Conservation (phyloP, 2,888 invertebrate genomes). For the Lacanobia wlatinum region DNA sequence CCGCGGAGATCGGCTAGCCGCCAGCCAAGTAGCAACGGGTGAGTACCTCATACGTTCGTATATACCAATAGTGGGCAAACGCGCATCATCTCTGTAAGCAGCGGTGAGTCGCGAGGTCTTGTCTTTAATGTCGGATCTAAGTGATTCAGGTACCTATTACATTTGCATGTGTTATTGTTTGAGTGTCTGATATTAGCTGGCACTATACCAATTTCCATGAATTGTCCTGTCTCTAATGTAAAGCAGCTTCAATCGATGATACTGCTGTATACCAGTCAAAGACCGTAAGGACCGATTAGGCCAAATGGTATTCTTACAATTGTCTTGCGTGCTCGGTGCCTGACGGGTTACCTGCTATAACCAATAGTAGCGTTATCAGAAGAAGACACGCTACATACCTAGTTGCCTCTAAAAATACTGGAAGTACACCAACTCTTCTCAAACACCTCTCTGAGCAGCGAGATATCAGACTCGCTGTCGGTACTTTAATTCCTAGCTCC, state of each 20-base stretch:
- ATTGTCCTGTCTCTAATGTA: too few species aligned
- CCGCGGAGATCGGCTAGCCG: conserved; percentile 3
- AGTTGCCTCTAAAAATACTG: not conserved
- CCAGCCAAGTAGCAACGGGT: not conserved
- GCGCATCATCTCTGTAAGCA: conserved; percentile 27
- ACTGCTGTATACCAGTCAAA: too few species aligned
- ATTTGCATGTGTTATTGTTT: not conserved
- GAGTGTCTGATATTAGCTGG: not conserved
- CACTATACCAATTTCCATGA: not conserved
- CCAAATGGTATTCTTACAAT: too few species aligned
- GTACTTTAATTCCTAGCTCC: not conserved
- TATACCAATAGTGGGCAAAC: conserved; percentile 10
- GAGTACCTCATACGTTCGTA: not conserved
- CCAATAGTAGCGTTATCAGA: not conserved
- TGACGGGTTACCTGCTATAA: too few species aligned
- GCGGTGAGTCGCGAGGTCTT: not conserved
- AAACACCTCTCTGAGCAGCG: not conserved
- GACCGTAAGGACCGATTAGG: too few species aligned
- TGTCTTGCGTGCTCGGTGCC: too few species aligned
- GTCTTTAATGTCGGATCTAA: not conserved
- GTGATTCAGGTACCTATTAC: not conserved
- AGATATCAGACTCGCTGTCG: not conserved
- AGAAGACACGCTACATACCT: too few species aligned
- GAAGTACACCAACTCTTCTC: not conserved
- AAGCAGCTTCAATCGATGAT: not conserved